A percentile compares a stretch with the other conserved stretches of the same genome.
phyloP scores from a whole-genome alignment of 2,797 vertebrate species.

The Acanthis flammea region DNA sequence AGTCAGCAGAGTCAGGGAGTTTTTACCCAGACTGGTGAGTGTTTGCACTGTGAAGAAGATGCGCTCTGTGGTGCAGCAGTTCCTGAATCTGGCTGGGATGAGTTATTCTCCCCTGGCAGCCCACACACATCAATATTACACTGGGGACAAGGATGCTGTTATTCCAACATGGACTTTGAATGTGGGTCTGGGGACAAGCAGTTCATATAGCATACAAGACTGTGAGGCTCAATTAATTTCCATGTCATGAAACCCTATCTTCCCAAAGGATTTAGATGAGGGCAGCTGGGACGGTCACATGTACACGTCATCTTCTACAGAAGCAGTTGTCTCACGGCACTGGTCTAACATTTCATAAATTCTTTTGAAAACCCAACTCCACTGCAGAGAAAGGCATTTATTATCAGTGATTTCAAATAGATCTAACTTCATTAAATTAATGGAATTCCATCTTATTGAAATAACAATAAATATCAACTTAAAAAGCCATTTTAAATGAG shows the following conservation, averaged over 20 bases:
- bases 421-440: neutral
- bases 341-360: neutral
- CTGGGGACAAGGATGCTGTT: neutral
- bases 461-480: neutral
- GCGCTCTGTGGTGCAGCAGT: neutral
- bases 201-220: neutral
- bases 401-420: neutral
- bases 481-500: neutral
- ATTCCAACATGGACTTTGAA: neutral
- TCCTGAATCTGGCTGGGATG: neutral
- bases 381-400: neutral
- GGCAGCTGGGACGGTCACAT: neutral
- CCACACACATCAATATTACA: neutral
- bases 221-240: neutral
- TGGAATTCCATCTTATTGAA: neutral
- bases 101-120: neutral
- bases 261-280: neutral
- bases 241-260: neutral
- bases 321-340: neutral
- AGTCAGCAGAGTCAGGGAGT: neutral
- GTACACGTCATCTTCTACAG: neutral
- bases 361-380: neutral
- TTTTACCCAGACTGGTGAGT: neutral
- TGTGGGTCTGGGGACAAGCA: neutral
- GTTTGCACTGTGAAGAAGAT: neutral